A percentile compares a stretch with the other conserved stretches of the same genome.
These are phyloP conservation scores for Pissodes strobi DNA, from an alignment of 1,140 invertebrate genomes.

Conservation along the genomic window DNA sequence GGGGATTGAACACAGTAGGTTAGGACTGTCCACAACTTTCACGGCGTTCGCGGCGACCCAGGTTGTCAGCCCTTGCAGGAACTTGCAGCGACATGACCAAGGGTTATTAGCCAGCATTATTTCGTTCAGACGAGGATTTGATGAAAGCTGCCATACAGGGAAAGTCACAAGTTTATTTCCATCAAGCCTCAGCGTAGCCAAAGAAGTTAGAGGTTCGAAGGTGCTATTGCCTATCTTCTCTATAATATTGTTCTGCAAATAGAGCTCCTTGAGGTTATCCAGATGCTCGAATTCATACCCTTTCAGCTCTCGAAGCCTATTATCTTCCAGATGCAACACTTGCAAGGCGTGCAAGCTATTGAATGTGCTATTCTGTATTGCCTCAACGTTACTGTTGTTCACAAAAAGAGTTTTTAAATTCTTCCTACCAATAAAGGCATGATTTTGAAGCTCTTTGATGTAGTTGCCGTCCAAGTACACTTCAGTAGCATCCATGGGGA, in stretches of 20 bases:
- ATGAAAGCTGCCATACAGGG: conserved; percentile 80
- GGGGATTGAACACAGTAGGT: conserved; percentile 80
- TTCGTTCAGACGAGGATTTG: conserved; percentile 71
- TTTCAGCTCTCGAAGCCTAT: conserved; percentile 76
- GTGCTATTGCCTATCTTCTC: conserved; percentile 79
- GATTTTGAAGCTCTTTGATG: conserved; percentile 80
- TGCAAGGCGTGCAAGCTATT: conserved; percentile 83
- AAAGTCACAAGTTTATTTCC: conserved; percentile 82
- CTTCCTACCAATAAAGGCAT: conserved; percentile 89
- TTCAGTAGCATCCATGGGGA: conserved; percentile 93
- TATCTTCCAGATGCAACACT: conserved; percentile 84
- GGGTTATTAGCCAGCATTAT: conserved; percentile 78
- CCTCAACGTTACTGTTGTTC: conserved; percentile 82
- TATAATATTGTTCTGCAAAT: conserved; percentile 85
- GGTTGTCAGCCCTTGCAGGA: conserved; percentile 80
- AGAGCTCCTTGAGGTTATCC: conserved; percentile 77
- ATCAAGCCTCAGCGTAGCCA: conserved; percentile 81
- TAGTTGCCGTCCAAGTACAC: conserved; percentile 90
- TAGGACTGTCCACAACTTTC: conserved; percentile 75
- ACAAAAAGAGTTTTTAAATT: conserved; percentile 85
- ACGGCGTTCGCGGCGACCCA: conserved; percentile 82
- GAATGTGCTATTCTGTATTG: conserved; percentile 90
- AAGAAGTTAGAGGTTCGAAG: conserved; percentile 73
- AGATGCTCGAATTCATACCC: conserved; percentile 91
- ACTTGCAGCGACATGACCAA: conserved; percentile 90